Evolutionary conservation across 2,113 vertebrate genomes (phyloP).

Genomic region (Paralichthys olivaceus): DNA sequence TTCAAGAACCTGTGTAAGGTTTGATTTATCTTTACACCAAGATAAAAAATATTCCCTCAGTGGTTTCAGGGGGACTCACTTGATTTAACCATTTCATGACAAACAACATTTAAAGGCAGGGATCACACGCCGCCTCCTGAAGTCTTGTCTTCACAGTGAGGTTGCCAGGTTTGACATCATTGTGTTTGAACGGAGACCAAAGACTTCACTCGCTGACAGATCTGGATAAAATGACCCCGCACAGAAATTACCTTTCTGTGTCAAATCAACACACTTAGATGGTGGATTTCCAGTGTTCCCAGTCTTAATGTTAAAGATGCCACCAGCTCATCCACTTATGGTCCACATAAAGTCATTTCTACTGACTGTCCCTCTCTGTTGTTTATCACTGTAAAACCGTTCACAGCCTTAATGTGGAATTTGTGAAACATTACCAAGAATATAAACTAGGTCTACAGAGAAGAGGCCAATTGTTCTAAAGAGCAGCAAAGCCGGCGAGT

Average conservation of each 20-base stretch:
- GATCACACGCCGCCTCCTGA: background rate
- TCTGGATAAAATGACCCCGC: background rate
- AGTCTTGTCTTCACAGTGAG: background rate
- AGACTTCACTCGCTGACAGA: background rate
- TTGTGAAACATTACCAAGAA: constrained; percentile 3
- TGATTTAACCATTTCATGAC: too few relatives aligned
- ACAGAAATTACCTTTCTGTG: background rate
- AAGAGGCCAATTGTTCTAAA: constrained; percentile 37
- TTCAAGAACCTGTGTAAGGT: too few relatives aligned
- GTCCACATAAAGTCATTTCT: too few relatives aligned
- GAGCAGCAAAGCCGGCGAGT: constrained; percentile 15
- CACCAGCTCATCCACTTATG: background rate
- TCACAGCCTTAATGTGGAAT: constrained; percentile 20
- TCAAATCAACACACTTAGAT: too few relatives aligned
- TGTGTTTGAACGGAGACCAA: background rate
- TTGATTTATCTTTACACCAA: too few relatives aligned
- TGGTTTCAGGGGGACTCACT: too few relatives aligned
- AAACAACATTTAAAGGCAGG: background rate
- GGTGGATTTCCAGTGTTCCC: too few relatives aligned
- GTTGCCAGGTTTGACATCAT: constrained; percentile 1
- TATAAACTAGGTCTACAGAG: background rate
- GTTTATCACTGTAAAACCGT: background rate
- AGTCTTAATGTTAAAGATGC: too few relatives aligned
- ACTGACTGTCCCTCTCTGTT: background rate
- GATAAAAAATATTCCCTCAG: too few relatives aligned